Evolutionary conservation across 2,888 invertebrate species (phyloP), one percentile per base, ranked within the genome.

Genomic region (Marasmarcha lunaedactyla): DNA sequence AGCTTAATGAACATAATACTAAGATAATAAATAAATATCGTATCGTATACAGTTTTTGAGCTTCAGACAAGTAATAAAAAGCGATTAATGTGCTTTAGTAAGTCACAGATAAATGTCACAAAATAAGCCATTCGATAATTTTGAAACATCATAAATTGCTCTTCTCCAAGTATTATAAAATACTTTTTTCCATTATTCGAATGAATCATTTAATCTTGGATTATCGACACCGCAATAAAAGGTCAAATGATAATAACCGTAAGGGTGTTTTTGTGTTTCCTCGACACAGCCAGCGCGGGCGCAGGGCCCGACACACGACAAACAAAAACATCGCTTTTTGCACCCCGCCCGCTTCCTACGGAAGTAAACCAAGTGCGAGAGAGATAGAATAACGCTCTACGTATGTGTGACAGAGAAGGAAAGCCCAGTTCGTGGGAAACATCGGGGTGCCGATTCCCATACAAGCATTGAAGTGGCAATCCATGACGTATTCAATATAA

Each of bases 401-500:
- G 38, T n/a, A 33, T 14, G 63, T 40, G 55, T 26, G 68, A 74
- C 47, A 42, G 62, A 50, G 71, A 72, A 44, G 40, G 52, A 20
- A 20, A 7, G 7, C 20, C 3, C 20, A 3, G 20, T 20, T 57
- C 81, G 81, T 81, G 84, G 83, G 84, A 84, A 84, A 65, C 71
- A 54, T 59, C 71, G 62, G 81, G 79, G 78, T 76, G 72, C 72
- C 70, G 61, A 63, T 77, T 84, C 83, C 79, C 84, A 84, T 77
- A 78, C 66, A 59, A 58, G 57, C 71, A 70, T 61, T 70, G 59
- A 63, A 71, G 73, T 71, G 73, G 64, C 61, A 66, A 72, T 50
- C 47, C 53, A 46, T 51, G 52, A 55, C 56, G 52, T 56, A 60
- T 63, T 57, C 57, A 50, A 59, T 61, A 56, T 59, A 59, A 11